phyloP scores from a whole-genome alignment of 1,140 invertebrate species.

The Drosophila aff. region DNA sequence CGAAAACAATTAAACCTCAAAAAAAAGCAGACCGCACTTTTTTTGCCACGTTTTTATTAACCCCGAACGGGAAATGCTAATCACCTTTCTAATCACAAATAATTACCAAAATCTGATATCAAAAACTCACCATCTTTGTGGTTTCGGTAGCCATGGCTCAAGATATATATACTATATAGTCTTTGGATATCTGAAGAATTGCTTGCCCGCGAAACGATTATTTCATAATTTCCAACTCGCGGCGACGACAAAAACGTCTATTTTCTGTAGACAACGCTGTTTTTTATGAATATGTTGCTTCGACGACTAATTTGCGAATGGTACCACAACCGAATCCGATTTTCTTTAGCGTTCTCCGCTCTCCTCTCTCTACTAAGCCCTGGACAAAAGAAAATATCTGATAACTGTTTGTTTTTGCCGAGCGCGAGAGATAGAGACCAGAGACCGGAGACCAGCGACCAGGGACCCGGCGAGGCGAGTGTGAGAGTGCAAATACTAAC shows the following conservation, averaged over 20 bases:
- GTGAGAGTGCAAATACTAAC: constrained; percentile 39
- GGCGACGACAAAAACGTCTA: constrained; percentile 18
- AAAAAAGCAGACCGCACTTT: neutral
- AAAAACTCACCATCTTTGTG: constrained; percentile 68
- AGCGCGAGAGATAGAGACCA: constrained; percentile 49
- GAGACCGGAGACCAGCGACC: constrained; percentile 3
- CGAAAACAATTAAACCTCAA: constrained; percentile 2
- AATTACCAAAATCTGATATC: constrained; percentile 29
- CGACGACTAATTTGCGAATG: constrained; percentile 71
- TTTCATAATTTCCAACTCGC: constrained; percentile 69
- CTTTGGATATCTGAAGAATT: constrained; percentile 24
- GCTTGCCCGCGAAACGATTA: constrained; percentile 47
- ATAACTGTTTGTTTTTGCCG: constrained; percentile 66
- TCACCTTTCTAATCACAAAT: constrained; percentile 38
- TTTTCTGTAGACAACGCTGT: constrained; percentile 35
- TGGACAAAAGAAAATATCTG: constrained; percentile 74
- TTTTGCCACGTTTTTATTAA: constrained; percentile 38
- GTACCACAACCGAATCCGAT: constrained; percentile 47
- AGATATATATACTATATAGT: constrained; percentile 1
- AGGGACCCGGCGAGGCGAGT: constrained; percentile 12
- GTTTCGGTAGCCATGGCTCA: constrained; percentile 66
- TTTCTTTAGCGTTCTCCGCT: constrained; percentile 56
- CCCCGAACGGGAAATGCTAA: constrained; percentile 22
- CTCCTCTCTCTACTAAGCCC: constrained; percentile 59
- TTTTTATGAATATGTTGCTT: constrained; percentile 57